Evolutionary conservation across 2,888 invertebrate genomes (phyloP).

Genomic region (Chymomyza amoena): DNA sequence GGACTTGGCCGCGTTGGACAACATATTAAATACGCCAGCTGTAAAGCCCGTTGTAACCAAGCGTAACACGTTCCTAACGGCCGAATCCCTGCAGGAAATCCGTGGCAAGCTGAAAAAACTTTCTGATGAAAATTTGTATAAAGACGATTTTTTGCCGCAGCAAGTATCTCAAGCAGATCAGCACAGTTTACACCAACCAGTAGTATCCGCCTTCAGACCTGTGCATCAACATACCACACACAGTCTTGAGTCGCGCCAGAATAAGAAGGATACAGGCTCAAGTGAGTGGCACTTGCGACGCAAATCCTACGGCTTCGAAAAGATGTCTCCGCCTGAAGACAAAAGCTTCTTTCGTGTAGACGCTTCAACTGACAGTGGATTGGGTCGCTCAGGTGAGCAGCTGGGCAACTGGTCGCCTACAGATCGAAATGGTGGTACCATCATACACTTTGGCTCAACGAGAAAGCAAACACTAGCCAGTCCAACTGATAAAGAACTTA

Average conservation of each 20-base stretch:
- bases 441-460: conserved; percentile 71
- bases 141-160: conserved; percentile 74
- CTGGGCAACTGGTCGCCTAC: conserved; percentile 80
- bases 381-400: conserved; percentile 86
- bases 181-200: background rate
- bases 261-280: conserved; percentile 75
- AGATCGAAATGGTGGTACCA: conserved; percentile 65
- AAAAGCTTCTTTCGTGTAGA: conserved; percentile 81
- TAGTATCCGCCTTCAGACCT: conserved; percentile 53
- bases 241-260: conserved; percentile 75
- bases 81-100: conserved; percentile 82
- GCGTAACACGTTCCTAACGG: conserved; percentile 80
- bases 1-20: conserved; percentile 80
- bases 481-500: conserved; percentile 49
- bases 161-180: conserved; percentile 29
- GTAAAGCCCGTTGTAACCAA: conserved; percentile 52
- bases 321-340: conserved; percentile 78
- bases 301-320: conserved; percentile 88
- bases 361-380: conserved; percentile 88
- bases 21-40: conserved; percentile 76
- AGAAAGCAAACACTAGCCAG: conserved; percentile 11
- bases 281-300: conserved; percentile 86
- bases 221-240: conserved; percentile 63
- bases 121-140: conserved; percentile 79
- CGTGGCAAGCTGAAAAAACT: conserved; percentile 81